phyloP scores from a whole-genome alignment of 2,888 invertebrate genomes.

The Kuschelorhynchus macadamiae region DNA sequence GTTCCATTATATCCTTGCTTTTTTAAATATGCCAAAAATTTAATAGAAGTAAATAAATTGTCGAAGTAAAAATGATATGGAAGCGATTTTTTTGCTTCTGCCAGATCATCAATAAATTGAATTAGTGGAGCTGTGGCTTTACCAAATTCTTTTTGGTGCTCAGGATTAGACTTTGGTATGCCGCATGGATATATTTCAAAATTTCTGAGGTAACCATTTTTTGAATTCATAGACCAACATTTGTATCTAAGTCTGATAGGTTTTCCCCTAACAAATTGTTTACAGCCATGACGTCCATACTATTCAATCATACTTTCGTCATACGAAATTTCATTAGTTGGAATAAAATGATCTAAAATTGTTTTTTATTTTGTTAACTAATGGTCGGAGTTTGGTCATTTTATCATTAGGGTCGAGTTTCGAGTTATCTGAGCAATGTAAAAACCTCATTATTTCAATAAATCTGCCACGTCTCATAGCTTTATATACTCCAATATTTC shows the following conservation, averaged over 20 bases:
- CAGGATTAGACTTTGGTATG: too few relatives aligned
- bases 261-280: slow-evolving; percentile 58
- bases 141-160: slow-evolving; percentile 41
- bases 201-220: slow-evolving; percentile 52
- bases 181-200: slow-evolving; percentile 50
- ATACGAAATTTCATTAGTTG: slow-evolving; percentile 47
- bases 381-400: too few relatives aligned
- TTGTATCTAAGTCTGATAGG: too few relatives aligned
- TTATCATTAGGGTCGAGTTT: too few relatives aligned
- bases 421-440: slow-evolving; percentile 50
- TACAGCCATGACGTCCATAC: slow-evolving; percentile 57
- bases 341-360: too few relatives aligned
- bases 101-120: slow-evolving; percentile 12
- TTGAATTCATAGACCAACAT: slow-evolving; percentile 44
- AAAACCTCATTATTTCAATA: slow-evolving; percentile 34
- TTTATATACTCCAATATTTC: slow-evolving; percentile 22
- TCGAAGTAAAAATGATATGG: slow-evolving; percentile 34
- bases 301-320: slow-evolving; percentile 56
- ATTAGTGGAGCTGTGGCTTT: slow-evolving; percentile 21
- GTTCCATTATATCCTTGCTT: slow-evolving; percentile 20
- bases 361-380: slow-evolving; percentile 56
- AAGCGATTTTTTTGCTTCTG: slow-evolving; percentile 14
- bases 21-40: slow-evolving; percentile 25
- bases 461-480: slow-evolving; percentile 34
- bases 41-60: slow-evolving; percentile 35